phyloP scores from a whole-genome alignment of 2,797 vertebrate species.

The Spea hammondii region DNA sequence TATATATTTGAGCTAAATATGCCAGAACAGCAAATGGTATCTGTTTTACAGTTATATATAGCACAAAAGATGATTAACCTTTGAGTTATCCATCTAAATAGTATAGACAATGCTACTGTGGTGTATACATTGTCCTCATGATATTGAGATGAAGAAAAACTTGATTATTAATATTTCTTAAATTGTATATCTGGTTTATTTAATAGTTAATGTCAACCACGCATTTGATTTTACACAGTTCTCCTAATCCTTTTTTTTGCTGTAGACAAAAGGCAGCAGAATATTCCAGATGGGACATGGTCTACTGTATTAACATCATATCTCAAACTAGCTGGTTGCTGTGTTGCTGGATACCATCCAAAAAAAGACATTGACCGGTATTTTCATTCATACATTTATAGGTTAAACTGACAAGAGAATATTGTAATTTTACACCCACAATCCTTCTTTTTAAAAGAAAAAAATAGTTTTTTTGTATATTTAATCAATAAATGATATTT shows the following conservation, averaged over 20 bases:
- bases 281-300: not conserved
- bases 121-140: not conserved
- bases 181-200: conserved; percentile 2
- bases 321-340: not conserved
- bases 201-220: not conserved
- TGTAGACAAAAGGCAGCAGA: not conserved
- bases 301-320: not conserved
- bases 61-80: not conserved
- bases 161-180: not conserved
- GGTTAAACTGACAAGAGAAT: not conserved
- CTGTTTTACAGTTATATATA: not conserved
- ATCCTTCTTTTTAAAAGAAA: too few relatives aligned
- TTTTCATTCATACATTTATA: not conserved
- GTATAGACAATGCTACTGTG: not conserved
- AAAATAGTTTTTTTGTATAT: too few relatives aligned
- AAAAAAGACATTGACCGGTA: not conserved
- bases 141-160: not conserved
- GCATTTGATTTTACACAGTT: not conserved
- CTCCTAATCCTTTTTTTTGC: not conserved
- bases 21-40: not conserved
- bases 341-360: not conserved
- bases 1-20: not conserved
- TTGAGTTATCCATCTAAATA: not conserved
- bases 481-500: too few relatives aligned
- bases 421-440: too few relatives aligned